Base-by-base conservation (phyloP, 2,797 vertebrate genomes). In the Jordanella pulchra region DNA sequence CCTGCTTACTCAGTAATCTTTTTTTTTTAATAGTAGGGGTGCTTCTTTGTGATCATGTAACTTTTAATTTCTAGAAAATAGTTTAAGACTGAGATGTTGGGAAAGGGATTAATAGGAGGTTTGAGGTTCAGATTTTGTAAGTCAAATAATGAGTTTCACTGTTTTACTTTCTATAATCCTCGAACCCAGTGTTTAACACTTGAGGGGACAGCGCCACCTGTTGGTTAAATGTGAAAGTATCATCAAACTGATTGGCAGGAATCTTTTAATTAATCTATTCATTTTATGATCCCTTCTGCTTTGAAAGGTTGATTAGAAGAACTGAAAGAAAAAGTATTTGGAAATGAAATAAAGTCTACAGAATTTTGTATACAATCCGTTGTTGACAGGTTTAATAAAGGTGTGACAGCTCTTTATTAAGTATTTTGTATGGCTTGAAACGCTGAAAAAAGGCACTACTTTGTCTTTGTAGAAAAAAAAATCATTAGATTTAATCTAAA, bases 121-220 rank as follows among this genome's bases (percentile, higher is more conserved):
- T 55, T 76, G 39, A 35, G 71, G 69, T 79, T 75, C 30, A 68
- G 64, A 35, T 71, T 55, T 44, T 65, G 7, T 42, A 14, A 77
- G 65, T n/a, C 35, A 32, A 18, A 63, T 67, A 65, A 76, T 35
- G 4, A 70, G 58, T 44, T 65, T 1, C 66, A 58, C 9, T 0
- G 27, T 74, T 78, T 73, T 39, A n/a, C 4, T 14, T 21, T 66
- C 35, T 11, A 7, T 15, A 0, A 23, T 42, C 32, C 47, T 55
- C 53, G 66, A 73, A 72, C 51, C 2, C 15, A 71, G 39, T 72
- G 60, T 69, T 67, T 69, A 86, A 88, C 75, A 76, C 32, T 10
- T 80, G 76, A 50, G 71, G 48, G 45, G 15, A 85, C 85, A 88
- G 81, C 84, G 87, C 81, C 91, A 88, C 81, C 93, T 90, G 75